A percentile compares a stretch with the other conserved stretches of the same genome.
phyloP scores from a whole-genome alignment of 2,888 invertebrate genomes.

The Seira sanloemensis region DNA sequence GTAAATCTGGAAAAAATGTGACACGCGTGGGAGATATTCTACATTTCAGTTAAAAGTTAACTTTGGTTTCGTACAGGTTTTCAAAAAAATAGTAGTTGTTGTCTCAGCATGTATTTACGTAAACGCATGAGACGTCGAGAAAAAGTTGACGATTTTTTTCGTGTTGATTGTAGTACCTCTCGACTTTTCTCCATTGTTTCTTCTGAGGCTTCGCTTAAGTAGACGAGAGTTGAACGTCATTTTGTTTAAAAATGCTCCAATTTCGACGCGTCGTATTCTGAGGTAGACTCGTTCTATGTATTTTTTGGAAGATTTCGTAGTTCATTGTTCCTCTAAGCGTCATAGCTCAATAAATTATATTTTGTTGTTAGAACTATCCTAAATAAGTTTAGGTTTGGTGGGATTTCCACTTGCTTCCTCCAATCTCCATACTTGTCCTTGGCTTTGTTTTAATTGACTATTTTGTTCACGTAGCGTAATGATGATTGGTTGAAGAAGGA shows the following conservation, averaged over 20 bases:
- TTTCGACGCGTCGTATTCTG: not conserved
- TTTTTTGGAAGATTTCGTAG: not conserved
- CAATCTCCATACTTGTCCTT: not conserved
- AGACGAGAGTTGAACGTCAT: not conserved
- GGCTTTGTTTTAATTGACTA: not conserved
- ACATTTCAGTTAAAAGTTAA: too few species aligned
- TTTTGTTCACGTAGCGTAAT: not conserved
- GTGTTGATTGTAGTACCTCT: too few species aligned
- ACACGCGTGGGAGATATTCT: too few species aligned
- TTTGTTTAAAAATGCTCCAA: not conserved
- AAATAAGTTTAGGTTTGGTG: not conserved
- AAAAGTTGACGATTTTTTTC: too few species aligned
- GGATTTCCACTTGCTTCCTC: not conserved
- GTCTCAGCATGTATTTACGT: too few species aligned
- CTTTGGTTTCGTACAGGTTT: too few species aligned
- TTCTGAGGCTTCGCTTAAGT: too few species aligned
- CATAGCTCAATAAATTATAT: not conserved
- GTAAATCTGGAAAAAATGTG: too few species aligned
- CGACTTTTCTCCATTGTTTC: too few species aligned
- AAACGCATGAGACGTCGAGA: too few species aligned
- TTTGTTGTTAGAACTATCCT: not conserved
- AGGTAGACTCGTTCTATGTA: too few species aligned
- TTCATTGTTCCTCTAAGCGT: conserved; percentile 6
- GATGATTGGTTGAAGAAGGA: not conserved
- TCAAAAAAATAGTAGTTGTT: too few species aligned